Evolutionary conservation across 2,888 invertebrate species (phyloP).

Genomic region (Diachrysia chrysitis): DNA sequence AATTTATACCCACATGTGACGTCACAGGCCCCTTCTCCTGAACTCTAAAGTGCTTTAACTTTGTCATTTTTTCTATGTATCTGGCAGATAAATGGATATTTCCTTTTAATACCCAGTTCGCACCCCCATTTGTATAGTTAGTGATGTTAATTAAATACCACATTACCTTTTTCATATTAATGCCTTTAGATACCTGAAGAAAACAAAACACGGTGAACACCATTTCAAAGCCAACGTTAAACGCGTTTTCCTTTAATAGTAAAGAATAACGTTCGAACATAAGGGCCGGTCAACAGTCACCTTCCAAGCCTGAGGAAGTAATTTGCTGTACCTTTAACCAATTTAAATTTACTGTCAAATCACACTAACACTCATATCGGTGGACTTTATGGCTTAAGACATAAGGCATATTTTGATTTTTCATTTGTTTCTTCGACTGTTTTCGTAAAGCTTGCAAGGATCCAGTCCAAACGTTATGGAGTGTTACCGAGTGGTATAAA

Average conservation of each 20-base stretch:
- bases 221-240: conserved; percentile 21
- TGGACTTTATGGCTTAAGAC: not conserved
- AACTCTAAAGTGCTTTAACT: too few relatives aligned
- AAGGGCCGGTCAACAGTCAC: conserved; percentile 63
- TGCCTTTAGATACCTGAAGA: not conserved
- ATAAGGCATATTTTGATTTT: conserved; percentile 13
- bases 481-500: conserved; percentile 75
- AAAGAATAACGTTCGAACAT: conserved; percentile 57
- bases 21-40: too few relatives aligned
- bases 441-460: conserved; percentile 43
- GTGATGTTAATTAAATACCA: too few relatives aligned
- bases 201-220: not conserved
- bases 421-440: not conserved
- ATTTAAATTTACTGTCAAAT: not conserved
- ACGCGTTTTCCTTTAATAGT: conserved; percentile 52
- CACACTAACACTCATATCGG: not conserved
- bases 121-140: too few relatives aligned
- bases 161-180: not conserved
- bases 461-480: conserved; percentile 67
- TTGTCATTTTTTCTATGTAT: too few relatives aligned
- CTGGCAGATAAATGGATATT: too few relatives aligned
- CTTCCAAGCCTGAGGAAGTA: conserved; percentile 59
- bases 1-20: too few relatives aligned
- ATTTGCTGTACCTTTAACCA: conserved; percentile 56
- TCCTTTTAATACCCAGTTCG: too few relatives aligned